Base-by-base conservation (phyloP, 2,797 vertebrate genomes). In the Percopsis omiscomaycus region DNA sequence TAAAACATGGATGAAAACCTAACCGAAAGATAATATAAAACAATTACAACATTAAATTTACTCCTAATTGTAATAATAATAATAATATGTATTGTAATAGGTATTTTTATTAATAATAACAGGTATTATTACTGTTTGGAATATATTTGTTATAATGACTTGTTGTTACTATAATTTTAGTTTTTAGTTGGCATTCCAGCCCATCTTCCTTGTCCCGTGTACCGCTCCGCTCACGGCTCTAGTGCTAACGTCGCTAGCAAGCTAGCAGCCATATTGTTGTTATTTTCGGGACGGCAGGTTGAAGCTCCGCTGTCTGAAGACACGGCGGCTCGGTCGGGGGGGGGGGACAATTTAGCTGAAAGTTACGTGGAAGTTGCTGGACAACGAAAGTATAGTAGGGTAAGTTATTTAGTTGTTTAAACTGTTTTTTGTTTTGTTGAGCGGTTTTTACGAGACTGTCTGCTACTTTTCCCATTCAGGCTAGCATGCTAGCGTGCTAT, bases 181-280 rank as follows among this genome's bases (percentile, higher is more conserved):
- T 22, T 22, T 22, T 48, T 48, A 37, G 32, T 37, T 37, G 32
- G 32, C 32, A 37, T 22, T 42, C 42, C 42, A 11, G 13, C 54
- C 13, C 27, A 14, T 9, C 54, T 57, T 55, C 56, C 59, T 55
- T 57, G 28, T 5, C 8, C 50, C 48, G 48, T 22, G 22, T 22
- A 22, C 22, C 22, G 22, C 22, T 22, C 42, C 16, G 6, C 54
- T 22, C 22, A 47, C 14, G 14, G 9, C 60, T 53, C 16, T 15
- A 14, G 5, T 37, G 32, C 27, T 13, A 13, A 57, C 22, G n/a
- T 44, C 47, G 50, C 51, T 57, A 54, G 27, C 64, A 50, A 55
- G 13, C 68, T 37, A 37, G 84, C 82, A 90, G 89, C 91, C 90
- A 91, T 91, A 71, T 92, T 92, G 90, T 90, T 81, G 76, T 82